phyloP scores from a whole-genome alignment of 2,113 vertebrate species.

The Trochalopteron elliotii region DNA sequence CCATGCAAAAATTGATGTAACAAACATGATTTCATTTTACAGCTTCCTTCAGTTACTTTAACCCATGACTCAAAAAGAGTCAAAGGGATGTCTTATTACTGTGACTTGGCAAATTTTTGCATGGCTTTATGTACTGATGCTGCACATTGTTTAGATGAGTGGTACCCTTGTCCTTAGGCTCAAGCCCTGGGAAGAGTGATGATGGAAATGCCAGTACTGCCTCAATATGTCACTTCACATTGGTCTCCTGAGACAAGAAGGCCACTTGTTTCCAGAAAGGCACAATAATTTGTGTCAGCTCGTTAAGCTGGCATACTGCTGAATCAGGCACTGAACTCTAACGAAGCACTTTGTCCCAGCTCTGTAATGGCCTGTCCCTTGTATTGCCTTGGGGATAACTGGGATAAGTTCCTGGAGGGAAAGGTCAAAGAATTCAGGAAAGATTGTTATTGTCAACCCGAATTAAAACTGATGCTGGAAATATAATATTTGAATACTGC shows the following conservation, averaged over 20 bases:
- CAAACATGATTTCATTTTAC: rapidly evolving
- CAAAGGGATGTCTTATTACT: neutral
- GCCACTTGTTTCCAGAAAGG: conserved; percentile 43
- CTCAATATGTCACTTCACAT: conserved; percentile 50
- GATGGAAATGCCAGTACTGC: conserved; percentile 36
- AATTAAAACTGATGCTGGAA: conserved; percentile 33
- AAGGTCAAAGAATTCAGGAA: conserved; percentile 23
- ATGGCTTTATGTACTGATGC: neutral
- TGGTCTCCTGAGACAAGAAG: conserved; percentile 38
- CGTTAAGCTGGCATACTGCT: conserved; percentile 62
- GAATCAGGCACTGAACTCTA: conserved; percentile 44
- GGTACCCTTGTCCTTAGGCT: neutral
- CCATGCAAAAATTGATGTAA: neutral
- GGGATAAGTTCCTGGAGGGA: neutral
- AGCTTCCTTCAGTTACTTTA: neutral
- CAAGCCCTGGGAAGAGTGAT: neutral
- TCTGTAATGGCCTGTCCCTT: conserved; percentile 1
- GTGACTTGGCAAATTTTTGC: neutral
- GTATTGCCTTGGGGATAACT: neutral
- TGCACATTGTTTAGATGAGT: neutral
- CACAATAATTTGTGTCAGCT: conserved; percentile 60
- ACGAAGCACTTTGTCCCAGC: conserved; percentile 18
- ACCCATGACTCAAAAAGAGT: neutral
- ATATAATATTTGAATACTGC: neutral
- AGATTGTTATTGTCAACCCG: conserved; percentile 17